Evolutionary conservation across 2,113 vertebrate species (phyloP).

Genomic region (Corythoichthys haematopterus): DNA sequence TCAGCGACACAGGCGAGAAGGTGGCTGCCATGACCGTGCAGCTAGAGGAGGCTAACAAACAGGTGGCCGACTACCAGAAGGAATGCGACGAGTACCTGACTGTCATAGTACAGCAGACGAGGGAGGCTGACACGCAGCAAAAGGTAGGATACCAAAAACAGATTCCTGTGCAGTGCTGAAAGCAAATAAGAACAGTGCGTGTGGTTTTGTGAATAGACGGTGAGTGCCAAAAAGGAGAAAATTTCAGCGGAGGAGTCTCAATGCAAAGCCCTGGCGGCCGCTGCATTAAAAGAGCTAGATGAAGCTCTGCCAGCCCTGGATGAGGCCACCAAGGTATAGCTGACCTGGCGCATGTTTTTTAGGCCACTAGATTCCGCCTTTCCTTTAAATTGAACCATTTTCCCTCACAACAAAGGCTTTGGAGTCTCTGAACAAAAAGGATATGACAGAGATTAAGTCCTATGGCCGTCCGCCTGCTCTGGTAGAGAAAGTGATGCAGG

Average conservation of each 20-base stretch:
- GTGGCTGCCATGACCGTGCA: conserved; percentile 85
- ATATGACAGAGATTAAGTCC: conserved; percentile 88
- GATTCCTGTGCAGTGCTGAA: not conserved
- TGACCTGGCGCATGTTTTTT: not conserved
- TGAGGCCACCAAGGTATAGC: conserved; percentile 83
- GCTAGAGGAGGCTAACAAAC: conserved; percentile 79
- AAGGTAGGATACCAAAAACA: conserved; percentile 58
- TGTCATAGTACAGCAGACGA: conserved; percentile 81
- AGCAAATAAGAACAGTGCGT: not conserved
- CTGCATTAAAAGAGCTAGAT: conserved; percentile 84
- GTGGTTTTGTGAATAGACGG: conserved; percentile 62
- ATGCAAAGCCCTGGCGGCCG: conserved; percentile 81
- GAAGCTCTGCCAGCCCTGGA: conserved; percentile 83
- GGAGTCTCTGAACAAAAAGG: conserved; percentile 88
- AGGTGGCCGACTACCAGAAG: conserved; percentile 81
- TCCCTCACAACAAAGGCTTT: conserved; percentile 69
- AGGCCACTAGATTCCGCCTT: not conserved
- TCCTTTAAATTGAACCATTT: not conserved
- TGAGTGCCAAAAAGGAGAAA: conserved; percentile 80
- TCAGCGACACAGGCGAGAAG: conserved; percentile 80
- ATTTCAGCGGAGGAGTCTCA: conserved; percentile 79
- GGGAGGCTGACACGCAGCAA: conserved; percentile 80
- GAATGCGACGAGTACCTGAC: conserved; percentile 83
- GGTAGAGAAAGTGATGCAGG: conserved; percentile 88
- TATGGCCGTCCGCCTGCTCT: conserved; percentile 80